phyloP scores from a whole-genome alignment of 2,797 vertebrate species.

The Chelmon rostratus region DNA sequence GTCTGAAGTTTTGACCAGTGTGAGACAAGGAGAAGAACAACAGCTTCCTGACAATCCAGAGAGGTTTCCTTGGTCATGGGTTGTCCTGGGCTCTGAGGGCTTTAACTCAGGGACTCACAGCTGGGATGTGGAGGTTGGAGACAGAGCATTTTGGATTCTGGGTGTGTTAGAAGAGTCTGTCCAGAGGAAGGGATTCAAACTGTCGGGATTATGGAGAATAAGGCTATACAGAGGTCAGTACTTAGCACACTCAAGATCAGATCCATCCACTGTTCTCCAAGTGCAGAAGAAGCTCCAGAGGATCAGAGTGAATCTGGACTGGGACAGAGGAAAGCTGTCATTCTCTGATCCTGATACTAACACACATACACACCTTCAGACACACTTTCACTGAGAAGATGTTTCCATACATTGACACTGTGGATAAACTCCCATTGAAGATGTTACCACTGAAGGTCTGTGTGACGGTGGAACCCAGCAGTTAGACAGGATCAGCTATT shows the following conservation, averaged over 20 bases:
- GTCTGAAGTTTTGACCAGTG: not conserved
- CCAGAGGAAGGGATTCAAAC: not conserved
- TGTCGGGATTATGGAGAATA: not conserved
- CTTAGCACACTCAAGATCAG: not conserved
- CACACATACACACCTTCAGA: conserved; percentile 4
- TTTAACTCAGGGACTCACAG: conserved; percentile 22
- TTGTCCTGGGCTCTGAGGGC: conserved; percentile 11
- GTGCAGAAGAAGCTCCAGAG: not conserved
- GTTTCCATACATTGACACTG: not conserved
- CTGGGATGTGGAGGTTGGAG: not conserved
- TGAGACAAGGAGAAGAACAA: not conserved
- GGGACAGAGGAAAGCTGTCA: not conserved
- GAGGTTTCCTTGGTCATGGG: not conserved
- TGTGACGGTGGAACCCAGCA: not conserved
- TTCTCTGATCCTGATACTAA: conserved; percentile 14
- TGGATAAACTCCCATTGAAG: not conserved
- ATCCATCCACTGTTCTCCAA: accelerated
- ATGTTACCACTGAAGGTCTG: not conserved
- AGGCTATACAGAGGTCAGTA: not conserved
- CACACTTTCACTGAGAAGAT: not conserved
- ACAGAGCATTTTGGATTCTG: accelerated
- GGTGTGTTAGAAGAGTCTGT: not conserved
- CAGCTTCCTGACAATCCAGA: conserved; percentile 28
- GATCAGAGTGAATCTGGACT: conserved; percentile 20
- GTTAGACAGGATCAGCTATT: too few relatives aligned